These are phyloP conservation scores for Oncopodura yosiiana DNA, from an alignment of 1,140 invertebrate genomes.

Conservation along the genomic window DNA sequence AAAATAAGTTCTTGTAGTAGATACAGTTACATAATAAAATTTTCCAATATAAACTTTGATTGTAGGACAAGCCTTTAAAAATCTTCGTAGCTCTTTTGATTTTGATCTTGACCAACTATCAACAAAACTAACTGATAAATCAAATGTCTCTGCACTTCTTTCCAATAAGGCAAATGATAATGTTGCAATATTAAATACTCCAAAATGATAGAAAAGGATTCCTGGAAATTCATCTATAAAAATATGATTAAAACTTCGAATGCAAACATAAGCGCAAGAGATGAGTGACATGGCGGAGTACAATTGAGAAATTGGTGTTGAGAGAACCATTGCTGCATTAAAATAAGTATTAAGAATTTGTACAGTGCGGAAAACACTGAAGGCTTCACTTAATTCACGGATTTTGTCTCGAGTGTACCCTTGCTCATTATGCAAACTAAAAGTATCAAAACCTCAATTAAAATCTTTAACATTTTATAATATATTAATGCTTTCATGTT, in stretches of 20 bases:
- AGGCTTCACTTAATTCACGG: neutral
- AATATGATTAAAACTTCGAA: constrained; percentile 11
- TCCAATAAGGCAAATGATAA: constrained; percentile 5
- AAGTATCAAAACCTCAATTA: too few relatives aligned
- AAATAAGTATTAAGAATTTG: constrained; percentile 5
- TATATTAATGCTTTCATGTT: too few relatives aligned
- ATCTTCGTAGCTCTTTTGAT: constrained; percentile 2
- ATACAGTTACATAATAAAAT: constrained; percentile 7
- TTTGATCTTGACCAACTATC: constrained; percentile 11
- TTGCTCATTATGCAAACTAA: constrained; percentile 5
- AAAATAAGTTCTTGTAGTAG: constrained; percentile 17
- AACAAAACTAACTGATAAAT: constrained; percentile 9
- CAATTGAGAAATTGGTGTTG: neutral
- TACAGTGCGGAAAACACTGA: constrained; percentile 1
- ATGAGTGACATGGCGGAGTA: constrained; percentile 8
- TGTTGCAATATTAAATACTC: constrained; percentile 10
- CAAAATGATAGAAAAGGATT: constrained; percentile 12
- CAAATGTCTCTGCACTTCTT: constrained; percentile 10
- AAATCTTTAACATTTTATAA: neutral
- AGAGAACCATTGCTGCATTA: constrained; percentile 8
- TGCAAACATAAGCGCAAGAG: constrained; percentile 5
- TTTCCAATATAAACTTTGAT: constrained; percentile 4
- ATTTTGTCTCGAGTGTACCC: constrained; percentile 5
- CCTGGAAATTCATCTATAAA: constrained; percentile 21
- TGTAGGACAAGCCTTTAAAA: neutral